A percentile compares a stretch with the other conserved stretches of the same genome.
Conservation (phyloP, 2,113 vertebrate genomes). For the Shinisaurus crocodilurus region DNA sequence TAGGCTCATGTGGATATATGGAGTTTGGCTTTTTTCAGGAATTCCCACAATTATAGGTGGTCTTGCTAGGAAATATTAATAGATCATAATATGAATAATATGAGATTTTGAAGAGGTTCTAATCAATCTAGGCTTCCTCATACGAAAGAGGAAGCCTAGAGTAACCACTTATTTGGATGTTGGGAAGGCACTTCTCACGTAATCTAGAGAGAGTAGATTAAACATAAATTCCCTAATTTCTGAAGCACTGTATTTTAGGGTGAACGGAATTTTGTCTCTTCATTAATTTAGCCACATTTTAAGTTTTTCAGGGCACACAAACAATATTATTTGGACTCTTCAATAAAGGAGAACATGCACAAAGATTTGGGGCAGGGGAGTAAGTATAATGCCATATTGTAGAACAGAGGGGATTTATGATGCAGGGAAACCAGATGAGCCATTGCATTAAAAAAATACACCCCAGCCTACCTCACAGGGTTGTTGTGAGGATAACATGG, state of each 20-base stretch:
- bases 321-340: not conserved
- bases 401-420: not conserved
- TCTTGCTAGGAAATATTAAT: not conserved
- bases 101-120: not conserved
- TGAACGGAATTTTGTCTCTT: not conserved
- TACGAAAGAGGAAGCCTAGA: not conserved
- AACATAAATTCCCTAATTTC: not conserved
- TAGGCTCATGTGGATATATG: not conserved
- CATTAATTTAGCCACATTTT: not conserved
- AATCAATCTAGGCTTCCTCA: not conserved
- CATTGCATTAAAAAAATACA: not conserved
- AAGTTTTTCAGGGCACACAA: not conserved
- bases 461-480: no score
- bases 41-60: not conserved
- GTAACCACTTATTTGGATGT: not conserved
- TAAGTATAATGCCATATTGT: not conserved
- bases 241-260: not conserved
- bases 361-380: accelerated
- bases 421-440: not conserved
- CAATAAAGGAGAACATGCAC: not conserved
- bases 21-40: not conserved
- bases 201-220: not conserved
- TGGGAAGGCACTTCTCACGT: not conserved
- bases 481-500: no score
- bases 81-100: not conserved